Percentiles rank a stretch among this genome's conserved stretches.
phyloP scores from a whole-genome alignment of 2,797 vertebrate species.

The Brotula barbata region DNA sequence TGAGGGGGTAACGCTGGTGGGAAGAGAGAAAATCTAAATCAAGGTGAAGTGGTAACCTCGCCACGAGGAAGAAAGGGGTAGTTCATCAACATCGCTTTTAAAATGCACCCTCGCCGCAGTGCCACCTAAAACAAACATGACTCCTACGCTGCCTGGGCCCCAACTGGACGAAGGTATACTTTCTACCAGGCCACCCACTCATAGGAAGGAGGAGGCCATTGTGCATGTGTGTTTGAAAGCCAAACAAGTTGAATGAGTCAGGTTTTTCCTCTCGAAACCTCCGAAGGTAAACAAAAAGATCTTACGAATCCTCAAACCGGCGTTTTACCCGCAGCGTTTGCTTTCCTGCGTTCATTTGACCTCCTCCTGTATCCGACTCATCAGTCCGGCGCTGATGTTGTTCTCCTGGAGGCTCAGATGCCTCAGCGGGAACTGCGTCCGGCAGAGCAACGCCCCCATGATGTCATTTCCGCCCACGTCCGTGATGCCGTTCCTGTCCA shows the following conservation, averaged over 20 bases:
- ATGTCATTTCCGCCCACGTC: slow-evolving; percentile 80
- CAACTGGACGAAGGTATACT: slow-evolving; percentile 47
- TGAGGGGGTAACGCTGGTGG: slow-evolving; percentile 42
- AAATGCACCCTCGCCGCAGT: slow-evolving; percentile 60
- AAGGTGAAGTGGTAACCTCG: slow-evolving; percentile 57
- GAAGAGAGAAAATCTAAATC: slow-evolving; percentile 27
- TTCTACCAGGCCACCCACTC: slow-evolving; percentile 55
- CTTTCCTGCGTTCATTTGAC: slow-evolving; percentile 44
- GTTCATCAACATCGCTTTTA: slow-evolving; percentile 60
- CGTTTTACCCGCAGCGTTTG: not conserved
- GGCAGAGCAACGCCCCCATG: slow-evolving; percentile 69
- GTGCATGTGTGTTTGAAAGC: slow-evolving; percentile 44
- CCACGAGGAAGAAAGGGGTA: slow-evolving; percentile 53
- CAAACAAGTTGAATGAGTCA: slow-evolving; percentile 49
- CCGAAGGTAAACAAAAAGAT: slow-evolving; percentile 46
- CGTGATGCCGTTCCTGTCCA: slow-evolving; percentile 78
- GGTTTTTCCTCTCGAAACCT: slow-evolving; percentile 27
- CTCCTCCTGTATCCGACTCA: slow-evolving; percentile 75
- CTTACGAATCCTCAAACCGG: slow-evolving; percentile 1
- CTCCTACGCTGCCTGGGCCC: slow-evolving; percentile 59
- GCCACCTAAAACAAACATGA: slow-evolving; percentile 54
- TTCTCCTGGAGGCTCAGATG: slow-evolving; percentile 81
- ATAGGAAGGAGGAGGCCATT: slow-evolving; percentile 48
- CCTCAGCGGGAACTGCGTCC: slow-evolving; percentile 57
- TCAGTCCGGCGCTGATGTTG: slow-evolving; percentile 72